Base-by-base conservation (phyloP, 35 echinoderm and acorn worm species). In the Strongylocentrotus purpuratus region DNA sequence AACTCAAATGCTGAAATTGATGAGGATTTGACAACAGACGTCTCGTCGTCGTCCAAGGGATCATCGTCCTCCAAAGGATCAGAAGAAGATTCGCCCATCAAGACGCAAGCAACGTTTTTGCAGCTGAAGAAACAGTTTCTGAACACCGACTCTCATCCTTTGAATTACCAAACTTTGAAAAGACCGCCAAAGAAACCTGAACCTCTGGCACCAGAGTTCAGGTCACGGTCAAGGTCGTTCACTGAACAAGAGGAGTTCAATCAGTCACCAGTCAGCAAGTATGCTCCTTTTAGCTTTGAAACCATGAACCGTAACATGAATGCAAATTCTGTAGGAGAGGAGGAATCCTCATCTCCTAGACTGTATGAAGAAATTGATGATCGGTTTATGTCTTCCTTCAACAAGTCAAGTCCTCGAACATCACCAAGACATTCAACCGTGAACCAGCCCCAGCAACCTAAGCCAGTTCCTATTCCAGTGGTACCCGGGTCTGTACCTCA, bases 41-140 rank as follows among this genome's bases (percentile, higher is more conserved):
- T 92, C 87, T 35, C 91, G 86, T 31, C 86, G 22, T 85, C 59
- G 8, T 88, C 88, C 13, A 58, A 46, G 32, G 91, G 48, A 46
- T 93, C 87, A 33, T 89, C 87, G 0, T 58, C 48, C 0, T 46
- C 32, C 45, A 47, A 93, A 58, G 48, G 91, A 55, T 31, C 91
- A 58, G 97, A 98, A 32, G 94, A 85, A n/a, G 86, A 88, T 55
- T 78, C 90, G 7, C 95, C 88, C 5, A 95, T 98, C 31, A 94
- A 94, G 61, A 97, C 97, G 14, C 95, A 98, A 93, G 97, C 96
- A 32, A 98, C 97, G 15, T 98, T 98, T 70, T 94, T 96, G 46
- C 91, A 94, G 85, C 95, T 98, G n/a, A 98, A 98, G 94, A 97
- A 98, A 89, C 97, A 98, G 91, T 98, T 98, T 86, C 61, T 98